phyloP scores from a whole-genome alignment of 2,113 vertebrate species.

The Pteronura brasiliensis region DNA sequence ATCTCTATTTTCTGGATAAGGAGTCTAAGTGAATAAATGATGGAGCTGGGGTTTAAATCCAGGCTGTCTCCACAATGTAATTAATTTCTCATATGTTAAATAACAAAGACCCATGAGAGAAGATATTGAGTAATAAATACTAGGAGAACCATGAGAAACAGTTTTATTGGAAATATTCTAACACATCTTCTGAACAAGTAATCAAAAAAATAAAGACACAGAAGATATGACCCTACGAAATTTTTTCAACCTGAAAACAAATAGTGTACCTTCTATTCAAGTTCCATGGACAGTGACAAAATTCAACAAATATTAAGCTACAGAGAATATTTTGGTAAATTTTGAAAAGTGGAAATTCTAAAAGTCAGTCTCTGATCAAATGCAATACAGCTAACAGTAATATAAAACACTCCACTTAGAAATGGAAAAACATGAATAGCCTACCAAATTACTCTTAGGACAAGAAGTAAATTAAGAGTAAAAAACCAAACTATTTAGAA shows the following conservation, averaged over 20 bases:
- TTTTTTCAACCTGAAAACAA: slow-evolving; percentile 52
- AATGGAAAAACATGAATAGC: slow-evolving; percentile 15
- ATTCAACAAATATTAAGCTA: slow-evolving; percentile 51
- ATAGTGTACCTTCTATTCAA: slow-evolving; percentile 47
- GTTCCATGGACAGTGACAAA: slow-evolving; percentile 46
- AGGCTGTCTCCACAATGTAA: neutral
- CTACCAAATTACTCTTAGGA: slow-evolving; percentile 41
- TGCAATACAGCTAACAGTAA: slow-evolving; percentile 11
- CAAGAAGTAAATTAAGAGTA: slow-evolving; percentile 38
- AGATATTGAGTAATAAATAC: slow-evolving; percentile 16
- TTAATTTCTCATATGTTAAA: slow-evolving; percentile 1
- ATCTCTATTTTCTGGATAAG: neutral
- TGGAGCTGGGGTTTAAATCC: neutral
- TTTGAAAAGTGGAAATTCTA: slow-evolving; percentile 51
- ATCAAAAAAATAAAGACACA: slow-evolving; percentile 59
- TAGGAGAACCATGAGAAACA: slow-evolving; percentile 45
- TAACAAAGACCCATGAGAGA: neutral
- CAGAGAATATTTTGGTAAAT: slow-evolving; percentile 27
- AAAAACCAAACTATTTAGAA: slow-evolving; percentile 2
- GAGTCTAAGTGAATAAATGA: neutral
- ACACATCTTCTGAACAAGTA: slow-evolving; percentile 55
- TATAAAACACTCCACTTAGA: slow-evolving; percentile 43
- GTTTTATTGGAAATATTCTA: slow-evolving; percentile 65
- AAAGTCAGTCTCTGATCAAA: slow-evolving; percentile 37
- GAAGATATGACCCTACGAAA: slow-evolving; percentile 23